Conservation (phyloP, 2,113 vertebrate genomes). For the Rhadina sibilatrix region DNA sequence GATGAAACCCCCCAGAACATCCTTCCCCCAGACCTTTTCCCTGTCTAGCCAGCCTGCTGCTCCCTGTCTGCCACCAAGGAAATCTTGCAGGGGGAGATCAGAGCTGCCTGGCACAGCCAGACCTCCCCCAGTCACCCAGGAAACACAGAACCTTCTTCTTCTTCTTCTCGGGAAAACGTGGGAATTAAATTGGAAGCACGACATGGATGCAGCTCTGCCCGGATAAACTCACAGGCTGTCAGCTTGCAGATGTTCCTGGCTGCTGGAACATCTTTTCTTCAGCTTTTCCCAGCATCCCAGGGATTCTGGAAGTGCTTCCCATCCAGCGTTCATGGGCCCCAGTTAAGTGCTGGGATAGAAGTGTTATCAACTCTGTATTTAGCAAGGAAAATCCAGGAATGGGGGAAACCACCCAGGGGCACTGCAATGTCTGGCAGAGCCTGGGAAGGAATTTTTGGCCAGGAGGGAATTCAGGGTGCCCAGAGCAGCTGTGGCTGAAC, state of each 20-base stretch:
- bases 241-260: constrained; percentile 40
- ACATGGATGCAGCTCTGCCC: background rate
- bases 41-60: background rate
- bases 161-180: constrained; percentile 8
- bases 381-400: background rate
- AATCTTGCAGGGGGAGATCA: background rate
- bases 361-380: background rate
- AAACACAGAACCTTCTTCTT: constrained; percentile 22
- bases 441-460: background rate
- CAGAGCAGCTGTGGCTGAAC: background rate
- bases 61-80: background rate
- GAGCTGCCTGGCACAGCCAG: constrained; percentile 24
- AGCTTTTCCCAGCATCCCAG: constrained; percentile 3
- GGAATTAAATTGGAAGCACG: constrained; percentile 38
- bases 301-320: background rate
- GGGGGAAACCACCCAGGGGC: background rate
- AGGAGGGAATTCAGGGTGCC: background rate
- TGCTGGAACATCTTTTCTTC: background rate
- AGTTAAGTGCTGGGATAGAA: constrained; percentile 1
- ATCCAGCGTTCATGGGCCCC: constrained; percentile 1
- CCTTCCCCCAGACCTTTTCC: background rate
- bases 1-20: background rate
- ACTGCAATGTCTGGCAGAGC: background rate
- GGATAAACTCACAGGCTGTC: constrained; percentile 23
- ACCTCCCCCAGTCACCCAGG: constrained; percentile 29